A percentile compares a stretch with the other conserved stretches of the same genome.
These are phyloP conservation scores for Brachypodius melanocephalos DNA, from an alignment of 2,113 vertebrate species.

Conservation along the genomic window DNA sequence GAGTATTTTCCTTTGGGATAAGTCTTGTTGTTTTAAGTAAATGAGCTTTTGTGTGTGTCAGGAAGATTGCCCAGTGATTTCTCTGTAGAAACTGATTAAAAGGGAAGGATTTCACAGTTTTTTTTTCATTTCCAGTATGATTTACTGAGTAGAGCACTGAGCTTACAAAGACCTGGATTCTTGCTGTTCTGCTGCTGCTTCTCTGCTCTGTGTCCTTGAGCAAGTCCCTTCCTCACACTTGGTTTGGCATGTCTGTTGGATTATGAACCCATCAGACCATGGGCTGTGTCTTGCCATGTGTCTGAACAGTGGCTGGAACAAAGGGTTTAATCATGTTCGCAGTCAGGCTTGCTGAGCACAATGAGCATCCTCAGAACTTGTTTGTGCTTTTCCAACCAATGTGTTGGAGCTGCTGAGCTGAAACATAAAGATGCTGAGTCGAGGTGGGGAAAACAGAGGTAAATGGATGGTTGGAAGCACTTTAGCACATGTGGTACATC, in stretches of 20 bases:
- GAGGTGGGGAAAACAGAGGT: not conserved
- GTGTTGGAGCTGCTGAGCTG: not conserved
- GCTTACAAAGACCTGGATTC: not conserved
- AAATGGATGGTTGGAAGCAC: not conserved
- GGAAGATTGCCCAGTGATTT: not conserved
- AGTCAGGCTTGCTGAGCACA: not conserved
- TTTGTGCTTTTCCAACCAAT: not conserved
- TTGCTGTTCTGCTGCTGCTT: not conserved
- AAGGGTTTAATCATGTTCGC: not conserved
- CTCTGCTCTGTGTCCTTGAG: not conserved
- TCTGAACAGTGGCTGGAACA: not conserved
- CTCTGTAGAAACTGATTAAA: not conserved
- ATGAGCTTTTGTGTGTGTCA: not conserved
- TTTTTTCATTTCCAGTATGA: not conserved
- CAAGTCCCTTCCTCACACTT: not conserved
- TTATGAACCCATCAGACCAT: not conserved
- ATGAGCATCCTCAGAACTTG: fast-evolving
- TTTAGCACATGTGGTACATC: not conserved
- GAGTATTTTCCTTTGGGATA: not conserved
- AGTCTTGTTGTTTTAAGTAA: not conserved
- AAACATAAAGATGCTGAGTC: not conserved
- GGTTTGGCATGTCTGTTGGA: not conserved
- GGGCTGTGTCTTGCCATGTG: not conserved
- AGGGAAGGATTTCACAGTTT: not conserved
- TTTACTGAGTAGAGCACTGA: not conserved